Evolutionary conservation across 2,797 vertebrate species (phyloP).

Genomic region (Nothura maculosa): DNA sequence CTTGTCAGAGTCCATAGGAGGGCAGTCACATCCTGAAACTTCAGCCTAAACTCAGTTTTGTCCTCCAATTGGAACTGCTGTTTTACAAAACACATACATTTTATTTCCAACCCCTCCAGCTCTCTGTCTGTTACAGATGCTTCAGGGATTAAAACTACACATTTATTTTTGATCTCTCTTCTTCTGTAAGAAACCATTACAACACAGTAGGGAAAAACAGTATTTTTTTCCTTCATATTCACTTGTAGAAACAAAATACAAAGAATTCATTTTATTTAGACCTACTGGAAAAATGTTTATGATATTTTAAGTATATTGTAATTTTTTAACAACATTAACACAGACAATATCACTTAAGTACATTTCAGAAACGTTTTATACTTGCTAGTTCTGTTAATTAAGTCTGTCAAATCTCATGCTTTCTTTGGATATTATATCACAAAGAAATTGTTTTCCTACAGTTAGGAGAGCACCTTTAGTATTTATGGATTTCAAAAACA

Average conservation of each 20-base stretch:
- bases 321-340: background rate
- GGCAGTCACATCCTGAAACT: background rate
- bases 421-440: background rate
- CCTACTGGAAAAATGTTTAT: background rate
- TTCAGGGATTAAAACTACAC: background rate
- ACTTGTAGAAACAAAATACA: background rate
- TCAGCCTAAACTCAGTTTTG: background rate
- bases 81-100: background rate
- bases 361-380: background rate
- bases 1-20: background rate
- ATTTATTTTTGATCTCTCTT: background rate
- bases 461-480: background rate
- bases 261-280: background rate
- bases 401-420: background rate
- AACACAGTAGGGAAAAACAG: background rate
- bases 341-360: background rate
- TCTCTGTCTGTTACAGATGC: background rate
- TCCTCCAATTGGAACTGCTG: background rate
- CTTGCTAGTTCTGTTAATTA: background rate
- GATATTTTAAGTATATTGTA: background rate
- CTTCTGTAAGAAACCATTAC: background rate
- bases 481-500: background rate
- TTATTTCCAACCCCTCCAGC: background rate
- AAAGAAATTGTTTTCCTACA: background rate
- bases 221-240: background rate